A percentile compares a stretch with the other conserved stretches of the same genome.
These are phyloP conservation scores for Colaptes auratus DNA, from an alignment of 2,113 vertebrate species.

Conservation along the genomic window DNA sequence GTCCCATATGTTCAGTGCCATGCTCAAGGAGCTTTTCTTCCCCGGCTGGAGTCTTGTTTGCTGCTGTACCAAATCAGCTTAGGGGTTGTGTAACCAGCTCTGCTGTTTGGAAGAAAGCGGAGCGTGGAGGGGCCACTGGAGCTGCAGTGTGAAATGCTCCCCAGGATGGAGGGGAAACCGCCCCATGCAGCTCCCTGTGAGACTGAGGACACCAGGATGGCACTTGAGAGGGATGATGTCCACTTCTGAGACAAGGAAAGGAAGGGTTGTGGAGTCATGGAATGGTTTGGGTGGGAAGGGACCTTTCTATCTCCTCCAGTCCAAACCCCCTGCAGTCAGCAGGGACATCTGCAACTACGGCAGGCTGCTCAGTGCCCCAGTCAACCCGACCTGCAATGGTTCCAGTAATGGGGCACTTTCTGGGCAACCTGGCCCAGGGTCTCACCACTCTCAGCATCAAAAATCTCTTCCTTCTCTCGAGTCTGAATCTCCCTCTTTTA, in stretches of 20 bases:
- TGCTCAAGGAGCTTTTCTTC: not conserved
- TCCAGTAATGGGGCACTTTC: too few relatives aligned
- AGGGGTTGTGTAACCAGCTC: not conserved
- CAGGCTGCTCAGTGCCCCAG: too few relatives aligned
- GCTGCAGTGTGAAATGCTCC: not conserved
- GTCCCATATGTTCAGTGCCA: rapidly evolving
- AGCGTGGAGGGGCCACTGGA: not conserved
- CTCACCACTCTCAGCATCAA: too few relatives aligned
- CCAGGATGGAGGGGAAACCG: not conserved
- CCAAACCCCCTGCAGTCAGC: too few relatives aligned
- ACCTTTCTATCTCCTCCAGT: too few relatives aligned
- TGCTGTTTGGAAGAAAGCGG: not conserved
- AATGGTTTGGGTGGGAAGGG: not conserved
- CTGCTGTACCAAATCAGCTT: not conserved
- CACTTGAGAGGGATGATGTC: not conserved
- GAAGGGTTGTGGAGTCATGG: too few relatives aligned
- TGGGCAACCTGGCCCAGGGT: too few relatives aligned
- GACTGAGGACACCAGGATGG: not conserved
- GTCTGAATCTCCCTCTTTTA: too few relatives aligned
- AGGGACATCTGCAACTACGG: too few relatives aligned
- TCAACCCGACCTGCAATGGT: too few relatives aligned
- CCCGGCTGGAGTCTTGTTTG: not conserved
- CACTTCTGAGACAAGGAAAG: not conserved
- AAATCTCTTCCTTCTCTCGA: too few relatives aligned
- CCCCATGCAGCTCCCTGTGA: not conserved